Conservation (phyloP, 2,113 vertebrate genomes). For the Cyprinus carpio region DNA sequence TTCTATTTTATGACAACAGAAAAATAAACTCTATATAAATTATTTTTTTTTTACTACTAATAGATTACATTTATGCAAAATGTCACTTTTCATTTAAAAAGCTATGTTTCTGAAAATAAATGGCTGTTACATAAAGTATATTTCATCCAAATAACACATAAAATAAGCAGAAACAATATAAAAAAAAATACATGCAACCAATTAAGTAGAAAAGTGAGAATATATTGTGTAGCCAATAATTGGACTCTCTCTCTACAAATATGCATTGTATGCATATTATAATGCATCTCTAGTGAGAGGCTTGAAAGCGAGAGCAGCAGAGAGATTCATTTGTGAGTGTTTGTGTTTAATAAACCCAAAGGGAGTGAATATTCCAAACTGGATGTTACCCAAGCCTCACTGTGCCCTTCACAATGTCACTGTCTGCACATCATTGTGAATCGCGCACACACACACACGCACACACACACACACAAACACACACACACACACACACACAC, state of each 20-base stretch:
- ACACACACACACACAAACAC: conserved; percentile 30
- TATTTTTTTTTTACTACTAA: no score
- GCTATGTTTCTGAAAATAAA: neutral
- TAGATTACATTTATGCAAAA: neutral
- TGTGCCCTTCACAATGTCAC: conserved; percentile 30
- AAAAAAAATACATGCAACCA: neutral
- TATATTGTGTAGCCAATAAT: neutral
- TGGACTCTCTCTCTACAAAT: neutral
- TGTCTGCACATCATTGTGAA: neutral
- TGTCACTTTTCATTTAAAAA: neutral
- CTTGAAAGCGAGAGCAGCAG: neutral
- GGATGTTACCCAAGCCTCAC: neutral
- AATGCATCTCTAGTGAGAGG: neutral
- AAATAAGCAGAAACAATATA: neutral
- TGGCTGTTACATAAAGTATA: neutral
- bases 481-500: no score
- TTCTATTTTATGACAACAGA: no score
- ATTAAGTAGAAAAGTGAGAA: neutral
- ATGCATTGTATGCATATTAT: neutral
- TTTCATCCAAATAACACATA: neutral
- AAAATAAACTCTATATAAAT: no score
- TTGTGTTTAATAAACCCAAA: conserved; percentile 24
- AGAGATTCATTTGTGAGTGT: neutral
- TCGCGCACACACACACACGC: conserved; percentile 30
- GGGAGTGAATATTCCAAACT: conserved; percentile 9